Percentiles rank a stretch among this genome's conserved stretches.
phyloP scores from a whole-genome alignment of 1,140 invertebrate genomes.

The Cotesia typhae region DNA sequence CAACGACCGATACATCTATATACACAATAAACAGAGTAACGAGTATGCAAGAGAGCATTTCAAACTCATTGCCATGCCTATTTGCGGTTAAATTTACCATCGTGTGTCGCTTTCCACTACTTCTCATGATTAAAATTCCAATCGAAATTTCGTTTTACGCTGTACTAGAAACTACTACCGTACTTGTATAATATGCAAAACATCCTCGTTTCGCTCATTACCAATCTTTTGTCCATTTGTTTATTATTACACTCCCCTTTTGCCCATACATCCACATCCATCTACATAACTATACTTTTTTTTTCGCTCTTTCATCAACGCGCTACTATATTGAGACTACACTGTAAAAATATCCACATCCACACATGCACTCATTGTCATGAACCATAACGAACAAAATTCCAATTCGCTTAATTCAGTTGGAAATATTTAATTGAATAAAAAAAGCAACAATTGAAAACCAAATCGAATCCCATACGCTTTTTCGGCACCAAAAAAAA shows the following conservation, averaged over 20 bases:
- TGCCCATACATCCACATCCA: background rate
- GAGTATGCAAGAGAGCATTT: conserved; percentile 1
- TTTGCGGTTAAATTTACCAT: conserved; percentile 1
- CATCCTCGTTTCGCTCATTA: too few relatives aligned
- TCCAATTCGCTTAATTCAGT: background rate
- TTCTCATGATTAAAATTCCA: conserved; percentile 36
- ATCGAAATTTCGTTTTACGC: background rate
- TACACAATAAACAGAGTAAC: background rate
- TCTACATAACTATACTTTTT: too few relatives aligned
- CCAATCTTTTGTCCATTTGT: too few relatives aligned
- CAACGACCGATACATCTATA: background rate
- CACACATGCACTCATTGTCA: conserved; percentile 8
- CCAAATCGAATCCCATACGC: conserved; percentile 8
- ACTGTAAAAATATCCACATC: background rate
- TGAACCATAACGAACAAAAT: background rate
- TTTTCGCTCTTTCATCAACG: too few relatives aligned
- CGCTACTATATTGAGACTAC: background rate
- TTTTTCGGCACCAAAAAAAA: conserved; percentile 21
- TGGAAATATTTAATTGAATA: too few relatives aligned
- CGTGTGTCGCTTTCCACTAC: too few relatives aligned
- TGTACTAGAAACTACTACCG: too few relatives aligned
- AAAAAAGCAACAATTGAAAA: conserved; percentile 18
- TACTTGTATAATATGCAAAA: conserved; percentile 6
- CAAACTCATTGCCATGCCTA: conserved; percentile 15
- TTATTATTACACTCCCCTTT: too few relatives aligned